Evolutionary conservation across 1,140 invertebrate genomes (phyloP).

Genomic region (Muscidifurax raptorellus): DNA sequence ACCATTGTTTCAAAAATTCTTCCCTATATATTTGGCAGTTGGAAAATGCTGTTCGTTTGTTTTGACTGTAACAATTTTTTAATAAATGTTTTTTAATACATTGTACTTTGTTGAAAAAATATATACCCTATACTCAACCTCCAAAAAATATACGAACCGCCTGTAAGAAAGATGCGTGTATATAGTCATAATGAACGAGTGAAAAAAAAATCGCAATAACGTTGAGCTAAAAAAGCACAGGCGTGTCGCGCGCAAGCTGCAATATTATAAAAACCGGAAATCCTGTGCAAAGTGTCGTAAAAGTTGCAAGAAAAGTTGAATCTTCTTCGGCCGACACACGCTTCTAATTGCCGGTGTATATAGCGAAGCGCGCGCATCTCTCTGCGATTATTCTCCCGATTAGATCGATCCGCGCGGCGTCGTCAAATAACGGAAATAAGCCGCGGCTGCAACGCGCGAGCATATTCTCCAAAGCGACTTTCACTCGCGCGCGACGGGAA

Average conservation of each 20-base stretch:
- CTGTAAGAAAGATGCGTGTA: no score
- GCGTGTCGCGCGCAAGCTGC: slow-evolving; percentile 5
- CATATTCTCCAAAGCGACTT: slow-evolving; percentile 11
- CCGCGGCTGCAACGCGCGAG: neutral
- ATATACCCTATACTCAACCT: neutral
- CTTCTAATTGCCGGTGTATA: neutral
- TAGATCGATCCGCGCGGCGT: neutral
- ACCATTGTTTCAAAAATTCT: slow-evolving; percentile 14
- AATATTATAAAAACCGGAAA: slow-evolving; percentile 5
- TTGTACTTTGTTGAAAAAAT: slow-evolving; percentile 16
- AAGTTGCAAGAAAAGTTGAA: slow-evolving; percentile 6
- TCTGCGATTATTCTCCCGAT: neutral
- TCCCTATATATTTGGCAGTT: slow-evolving; percentile 1
- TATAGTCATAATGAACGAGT: no score
- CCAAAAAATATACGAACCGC: no score
- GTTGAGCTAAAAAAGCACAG: neutral
- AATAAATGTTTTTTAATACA: slow-evolving; percentile 51
- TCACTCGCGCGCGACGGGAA: slow-evolving; percentile 7
- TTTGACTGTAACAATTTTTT: slow-evolving; percentile 31
- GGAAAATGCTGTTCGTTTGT: neutral
- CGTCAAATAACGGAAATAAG: slow-evolving; percentile 37
- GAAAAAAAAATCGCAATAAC: neutral
- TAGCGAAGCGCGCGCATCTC: neutral
- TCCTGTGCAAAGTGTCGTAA: slow-evolving; percentile 30
- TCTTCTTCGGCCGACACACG: neutral